These are phyloP conservation scores for Prionailurus bengalensis DNA, from an alignment of 2,113 vertebrate genomes.

Conservation along the genomic window DNA sequence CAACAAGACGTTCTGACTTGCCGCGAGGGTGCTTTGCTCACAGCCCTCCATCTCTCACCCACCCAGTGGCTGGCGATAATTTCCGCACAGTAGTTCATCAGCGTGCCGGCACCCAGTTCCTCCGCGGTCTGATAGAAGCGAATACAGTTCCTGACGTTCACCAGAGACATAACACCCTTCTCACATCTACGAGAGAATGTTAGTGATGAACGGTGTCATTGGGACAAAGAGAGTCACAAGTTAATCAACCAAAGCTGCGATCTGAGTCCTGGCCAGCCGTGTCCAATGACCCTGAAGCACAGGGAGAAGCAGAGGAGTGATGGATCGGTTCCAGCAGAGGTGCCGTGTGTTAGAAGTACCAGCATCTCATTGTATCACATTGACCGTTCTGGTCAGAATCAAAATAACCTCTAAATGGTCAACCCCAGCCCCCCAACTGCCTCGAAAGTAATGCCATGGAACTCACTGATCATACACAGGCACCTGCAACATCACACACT, in stretches of 20 bases:
- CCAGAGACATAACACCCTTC: slow-evolving; percentile 98
- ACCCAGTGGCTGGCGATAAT: slow-evolving; percentile 99
- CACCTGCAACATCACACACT: not conserved
- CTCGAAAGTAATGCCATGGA: not conserved
- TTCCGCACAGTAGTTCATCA: slow-evolving; percentile 99
- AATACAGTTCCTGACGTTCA: slow-evolving; percentile 99
- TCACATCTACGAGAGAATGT: slow-evolving; percentile 92
- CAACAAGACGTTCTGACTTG: not conserved
- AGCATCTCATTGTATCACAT: not conserved
- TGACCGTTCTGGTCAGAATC: slow-evolving; percentile 28
- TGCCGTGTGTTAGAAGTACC: not conserved
- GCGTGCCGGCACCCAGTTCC: slow-evolving; percentile 94
- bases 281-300: not conserved
- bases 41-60: slow-evolving; percentile 78
- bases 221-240: not conserved
- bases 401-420: slow-evolving; percentile 51
- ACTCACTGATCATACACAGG: not conserved
- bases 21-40: not conserved
- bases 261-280: not conserved
- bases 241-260: slow-evolving; percentile 20
- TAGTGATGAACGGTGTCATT: not conserved
- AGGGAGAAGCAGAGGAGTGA: not conserved
- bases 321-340: not conserved
- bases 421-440: not conserved
- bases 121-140: slow-evolving; percentile 99